Conservation (phyloP, 2,113 vertebrate genomes). For the Lathamus discolor region DNA sequence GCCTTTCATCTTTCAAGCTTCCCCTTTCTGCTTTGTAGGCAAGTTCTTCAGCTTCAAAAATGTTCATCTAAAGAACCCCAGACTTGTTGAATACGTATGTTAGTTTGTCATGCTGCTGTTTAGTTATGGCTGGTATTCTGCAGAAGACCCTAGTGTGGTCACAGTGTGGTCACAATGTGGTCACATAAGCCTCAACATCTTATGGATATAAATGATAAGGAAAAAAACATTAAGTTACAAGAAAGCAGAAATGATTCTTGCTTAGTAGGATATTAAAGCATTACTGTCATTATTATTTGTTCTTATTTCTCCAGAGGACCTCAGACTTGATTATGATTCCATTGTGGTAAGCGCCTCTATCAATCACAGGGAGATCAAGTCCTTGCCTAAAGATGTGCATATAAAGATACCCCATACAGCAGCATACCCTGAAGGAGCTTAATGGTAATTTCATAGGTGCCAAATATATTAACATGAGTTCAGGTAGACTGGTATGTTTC, state of each 20-base stretch:
- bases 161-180: background rate
- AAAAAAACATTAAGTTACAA: background rate
- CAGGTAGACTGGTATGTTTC: background rate
- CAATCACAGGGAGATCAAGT: conserved; percentile 42
- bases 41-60: background rate
- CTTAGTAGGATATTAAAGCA: background rate
- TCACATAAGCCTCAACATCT: background rate
- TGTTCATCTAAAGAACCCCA: accelerated
- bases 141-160: background rate
- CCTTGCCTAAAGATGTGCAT: conserved; percentile 22
- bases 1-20: background rate
- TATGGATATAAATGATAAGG: background rate
- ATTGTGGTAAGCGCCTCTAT: background rate
- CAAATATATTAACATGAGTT: conserved; percentile 5
- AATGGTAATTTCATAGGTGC: background rate
- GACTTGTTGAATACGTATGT: background rate
- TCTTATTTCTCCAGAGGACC: conserved; percentile 41
- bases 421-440: background rate
- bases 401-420: background rate
- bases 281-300: conserved; percentile 1
- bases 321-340: conserved; percentile 26
- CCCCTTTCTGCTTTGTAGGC: background rate
- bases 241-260: background rate
- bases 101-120: background rate
- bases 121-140: background rate